These are phyloP conservation scores for Calidris pugnax DNA, from an alignment of 2,113 vertebrate genomes.

Conservation along the genomic window DNA sequence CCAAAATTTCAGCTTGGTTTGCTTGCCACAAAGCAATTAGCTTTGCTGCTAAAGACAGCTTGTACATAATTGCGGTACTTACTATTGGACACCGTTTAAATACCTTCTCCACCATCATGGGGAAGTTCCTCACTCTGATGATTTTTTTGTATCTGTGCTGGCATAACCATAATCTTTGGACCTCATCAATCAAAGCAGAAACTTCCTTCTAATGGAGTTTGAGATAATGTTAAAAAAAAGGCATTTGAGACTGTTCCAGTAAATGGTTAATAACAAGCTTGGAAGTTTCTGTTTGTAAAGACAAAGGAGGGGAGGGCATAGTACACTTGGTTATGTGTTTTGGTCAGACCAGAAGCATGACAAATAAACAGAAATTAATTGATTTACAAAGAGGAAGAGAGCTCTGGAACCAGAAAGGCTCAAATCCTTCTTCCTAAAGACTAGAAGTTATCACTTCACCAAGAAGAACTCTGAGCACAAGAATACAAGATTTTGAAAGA, in stretches of 20 bases:
- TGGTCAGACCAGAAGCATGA: constrained; percentile 8
- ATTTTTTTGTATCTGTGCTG: background rate
- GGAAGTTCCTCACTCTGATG: background rate
- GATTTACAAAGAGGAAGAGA: constrained; percentile 47
- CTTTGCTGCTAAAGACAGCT: background rate
- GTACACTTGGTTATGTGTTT: constrained; percentile 2
- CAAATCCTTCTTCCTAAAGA: background rate
- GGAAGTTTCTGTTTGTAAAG: background rate
- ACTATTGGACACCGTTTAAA: background rate
- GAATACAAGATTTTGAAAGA: constrained; percentile 46
- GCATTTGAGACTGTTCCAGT: background rate
- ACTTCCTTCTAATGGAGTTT: background rate
- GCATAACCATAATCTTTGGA: background rate
- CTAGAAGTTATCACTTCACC: constrained; percentile 32
- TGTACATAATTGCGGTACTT: background rate
- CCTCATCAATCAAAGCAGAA: background rate
- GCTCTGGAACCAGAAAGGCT: constrained; percentile 45
- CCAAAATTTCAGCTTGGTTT: background rate
- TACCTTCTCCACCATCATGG: background rate
- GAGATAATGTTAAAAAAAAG: background rate
- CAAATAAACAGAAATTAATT: constrained; percentile 23
- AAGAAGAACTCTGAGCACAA: constrained; percentile 19
- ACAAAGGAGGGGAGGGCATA: background rate
- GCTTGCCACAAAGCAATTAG: background rate
- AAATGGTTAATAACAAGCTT: background rate